Evolutionary conservation across 2,888 invertebrate genomes (phyloP).

Genomic region (Ischnus inquisitorius): DNA sequence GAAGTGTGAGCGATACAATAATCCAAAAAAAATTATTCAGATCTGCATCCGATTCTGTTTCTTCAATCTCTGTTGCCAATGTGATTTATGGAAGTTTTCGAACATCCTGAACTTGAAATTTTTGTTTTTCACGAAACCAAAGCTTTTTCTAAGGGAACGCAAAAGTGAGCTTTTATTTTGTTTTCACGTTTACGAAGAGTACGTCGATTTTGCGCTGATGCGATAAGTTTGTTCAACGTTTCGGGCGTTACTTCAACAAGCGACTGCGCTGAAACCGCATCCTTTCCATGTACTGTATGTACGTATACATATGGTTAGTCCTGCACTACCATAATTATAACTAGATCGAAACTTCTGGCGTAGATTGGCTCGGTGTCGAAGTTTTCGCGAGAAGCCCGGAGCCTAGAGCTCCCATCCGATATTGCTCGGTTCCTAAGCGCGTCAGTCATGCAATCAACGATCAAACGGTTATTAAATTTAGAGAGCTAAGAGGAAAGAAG

Average conservation of each 20-base stretch:
- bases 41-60: no score
- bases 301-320: constrained; percentile 5
- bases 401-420: constrained; percentile 39
- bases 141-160: no score
- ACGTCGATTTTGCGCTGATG: not conserved
- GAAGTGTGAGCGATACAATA: no score
- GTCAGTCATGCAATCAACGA: constrained; percentile 41
- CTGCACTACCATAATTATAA: constrained; percentile 38
- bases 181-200: no score
- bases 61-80: no score
- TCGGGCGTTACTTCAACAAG: not conserved
- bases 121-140: no score
- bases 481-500: not conserved
- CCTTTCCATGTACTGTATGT: not conserved
- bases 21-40: no score
- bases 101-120: no score
- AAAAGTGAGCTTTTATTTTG: no score
- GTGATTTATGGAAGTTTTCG: no score
- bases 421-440: constrained; percentile 22
- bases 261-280: not conserved
- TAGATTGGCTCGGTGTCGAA: constrained; percentile 47
- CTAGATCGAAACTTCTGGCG: constrained; percentile 49
- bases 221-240: not conserved
- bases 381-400: constrained; percentile 44
- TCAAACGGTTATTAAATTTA: not conserved